Conservation (phyloP, 2,797 vertebrate species). For the Paratrypauchen microcephalus region DNA sequence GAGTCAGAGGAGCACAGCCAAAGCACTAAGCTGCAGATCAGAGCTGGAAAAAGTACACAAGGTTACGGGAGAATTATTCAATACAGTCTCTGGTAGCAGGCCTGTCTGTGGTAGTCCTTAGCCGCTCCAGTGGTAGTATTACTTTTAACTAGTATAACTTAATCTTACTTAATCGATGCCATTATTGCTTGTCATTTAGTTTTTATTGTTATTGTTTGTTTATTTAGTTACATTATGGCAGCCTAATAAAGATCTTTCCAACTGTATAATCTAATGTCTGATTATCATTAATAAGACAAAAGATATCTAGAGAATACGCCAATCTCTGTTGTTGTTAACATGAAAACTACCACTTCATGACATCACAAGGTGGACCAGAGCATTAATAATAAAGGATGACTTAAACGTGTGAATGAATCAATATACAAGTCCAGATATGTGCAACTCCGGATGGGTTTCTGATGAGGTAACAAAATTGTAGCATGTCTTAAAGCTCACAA, state of each 20-base stretch:
- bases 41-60: background rate
- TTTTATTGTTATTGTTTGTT: background rate
- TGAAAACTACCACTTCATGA: too few relatives aligned
- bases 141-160: background rate
- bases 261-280: too few relatives aligned
- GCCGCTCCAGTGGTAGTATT: background rate
- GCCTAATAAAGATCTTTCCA: background rate
- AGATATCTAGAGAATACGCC: too few relatives aligned
- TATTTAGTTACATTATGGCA: background rate
- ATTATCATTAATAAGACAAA: too few relatives aligned
- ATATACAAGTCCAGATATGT: too few relatives aligned
- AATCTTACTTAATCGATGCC: background rate
- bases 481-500: too few relatives aligned
- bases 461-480: too few relatives aligned
- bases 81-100: background rate
- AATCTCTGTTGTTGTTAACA: too few relatives aligned
- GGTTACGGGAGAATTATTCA: background rate
- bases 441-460: too few relatives aligned
- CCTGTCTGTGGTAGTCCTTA: background rate
- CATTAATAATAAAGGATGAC: too few relatives aligned
- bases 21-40: background rate
- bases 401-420: too few relatives aligned
- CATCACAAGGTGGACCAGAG: too few relatives aligned
- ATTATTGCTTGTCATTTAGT: background rate
- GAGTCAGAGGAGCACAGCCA: conserved; percentile 12